Conservation (phyloP, 2,888 invertebrate genomes). For the Zonitis immaculata region DNA sequence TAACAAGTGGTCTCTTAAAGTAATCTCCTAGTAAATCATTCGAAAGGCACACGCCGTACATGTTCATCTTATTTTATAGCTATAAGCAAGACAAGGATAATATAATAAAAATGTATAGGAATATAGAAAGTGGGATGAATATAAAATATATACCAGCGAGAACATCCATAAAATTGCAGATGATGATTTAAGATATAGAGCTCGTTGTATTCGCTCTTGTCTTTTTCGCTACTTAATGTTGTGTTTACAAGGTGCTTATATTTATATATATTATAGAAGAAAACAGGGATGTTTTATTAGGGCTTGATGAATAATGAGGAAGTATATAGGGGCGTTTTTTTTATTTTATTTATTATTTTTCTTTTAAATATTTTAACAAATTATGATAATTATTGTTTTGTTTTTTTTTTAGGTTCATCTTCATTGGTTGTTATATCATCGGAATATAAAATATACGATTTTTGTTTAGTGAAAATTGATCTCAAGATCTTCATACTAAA, state of each 20-base stretch:
- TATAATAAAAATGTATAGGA: slow-evolving; percentile 27
- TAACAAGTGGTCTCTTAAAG: slow-evolving; percentile 51
- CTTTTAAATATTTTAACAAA: too few relatives aligned
- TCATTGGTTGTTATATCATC: too few relatives aligned
- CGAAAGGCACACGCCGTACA: slow-evolving; percentile 41
- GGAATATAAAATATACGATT: too few relatives aligned
- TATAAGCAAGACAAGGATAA: slow-evolving; percentile 27
- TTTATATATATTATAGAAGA: too few relatives aligned
- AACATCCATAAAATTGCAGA: slow-evolving; percentile 49
- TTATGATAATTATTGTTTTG: too few relatives aligned
- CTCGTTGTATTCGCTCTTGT: slow-evolving; percentile 37
- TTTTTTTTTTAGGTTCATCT: not conserved
- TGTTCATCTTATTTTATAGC: slow-evolving; percentile 36
- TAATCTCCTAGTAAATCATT: slow-evolving; percentile 50
- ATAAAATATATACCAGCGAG: too few relatives aligned
- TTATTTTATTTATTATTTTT: not conserved
- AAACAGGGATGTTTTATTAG: slow-evolving; percentile 16
- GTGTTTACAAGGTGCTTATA: slow-evolving; percentile 46
- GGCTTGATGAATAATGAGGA: slow-evolving; percentile 14
- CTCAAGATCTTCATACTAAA: slow-evolving; percentile 48
- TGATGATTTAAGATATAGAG: slow-evolving; percentile 48
- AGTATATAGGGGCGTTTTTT: too few relatives aligned
- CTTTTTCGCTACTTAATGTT: slow-evolving; percentile 45
- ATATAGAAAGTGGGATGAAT: slow-evolving; percentile 39
- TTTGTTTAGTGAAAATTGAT: slow-evolving; percentile 42